Evolutionary conservation across 2,113 vertebrate genomes (phyloP).

Genomic region (Perccottus glenii): DNA sequence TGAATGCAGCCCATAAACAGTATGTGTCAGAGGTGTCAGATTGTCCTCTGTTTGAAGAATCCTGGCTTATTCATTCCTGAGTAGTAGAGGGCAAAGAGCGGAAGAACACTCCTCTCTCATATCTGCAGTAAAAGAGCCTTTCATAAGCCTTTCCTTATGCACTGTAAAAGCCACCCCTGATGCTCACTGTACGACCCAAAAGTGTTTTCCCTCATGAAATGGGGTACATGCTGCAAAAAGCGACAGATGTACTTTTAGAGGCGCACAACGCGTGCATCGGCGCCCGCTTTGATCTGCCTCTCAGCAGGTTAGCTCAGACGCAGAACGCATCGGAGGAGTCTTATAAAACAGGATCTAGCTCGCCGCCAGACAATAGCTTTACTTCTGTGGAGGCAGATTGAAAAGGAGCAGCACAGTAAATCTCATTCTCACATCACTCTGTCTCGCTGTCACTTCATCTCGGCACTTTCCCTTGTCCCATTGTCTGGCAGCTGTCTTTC

Average conservation of each 20-base stretch:
- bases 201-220: slow-evolving; percentile 41
- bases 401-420: slow-evolving; percentile 54
- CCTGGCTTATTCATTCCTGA: slow-evolving; percentile 31
- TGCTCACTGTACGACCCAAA: slow-evolving; percentile 29
- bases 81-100: slow-evolving; percentile 3
- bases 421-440: slow-evolving; percentile 54
- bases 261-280: slow-evolving; percentile 50
- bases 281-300: slow-evolving; percentile 65
- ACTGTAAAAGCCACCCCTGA: slow-evolving; percentile 19
- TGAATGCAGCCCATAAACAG: background rate
- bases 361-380: slow-evolving; percentile 59
- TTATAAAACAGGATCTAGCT: slow-evolving; percentile 68
- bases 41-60: slow-evolving; percentile 35
- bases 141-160: slow-evolving; percentile 18
- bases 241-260: slow-evolving; percentile 64
- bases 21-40: slow-evolving; percentile 3
- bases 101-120: slow-evolving; percentile 18
- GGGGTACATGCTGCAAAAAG: slow-evolving; percentile 24
- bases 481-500: slow-evolving; percentile 30
- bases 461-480: slow-evolving; percentile 38
- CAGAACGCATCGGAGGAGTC: slow-evolving; percentile 54
- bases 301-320: slow-evolving; percentile 59
- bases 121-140: slow-evolving; percentile 33
- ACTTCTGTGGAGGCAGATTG: slow-evolving; percentile 64
- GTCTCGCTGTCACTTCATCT: slow-evolving; percentile 48